Conservation (phyloP, 2,797 vertebrate genomes). For the Anas bernieri region DNA sequence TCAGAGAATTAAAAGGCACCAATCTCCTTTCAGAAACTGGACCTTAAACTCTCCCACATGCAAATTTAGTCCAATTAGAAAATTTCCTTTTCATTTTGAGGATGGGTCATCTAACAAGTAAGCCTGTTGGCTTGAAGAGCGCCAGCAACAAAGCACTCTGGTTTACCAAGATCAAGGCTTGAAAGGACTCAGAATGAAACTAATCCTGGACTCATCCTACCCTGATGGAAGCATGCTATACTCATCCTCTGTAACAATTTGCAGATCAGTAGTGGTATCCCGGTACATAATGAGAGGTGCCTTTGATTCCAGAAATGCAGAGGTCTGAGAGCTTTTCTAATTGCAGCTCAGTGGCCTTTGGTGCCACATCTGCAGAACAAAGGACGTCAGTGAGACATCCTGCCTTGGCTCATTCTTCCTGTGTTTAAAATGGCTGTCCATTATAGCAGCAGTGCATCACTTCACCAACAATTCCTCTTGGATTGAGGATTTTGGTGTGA, state of each 20-base stretch:
- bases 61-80: background rate
- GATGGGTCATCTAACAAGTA: background rate
- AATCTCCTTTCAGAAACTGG: background rate
- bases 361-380: background rate
- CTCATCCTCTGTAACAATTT: background rate
- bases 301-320: background rate
- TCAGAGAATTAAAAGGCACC: background rate
- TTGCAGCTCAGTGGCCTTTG: background rate
- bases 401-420: background rate
- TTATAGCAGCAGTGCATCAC: background rate
- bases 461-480: background rate
- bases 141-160: background rate
- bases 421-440: background rate
- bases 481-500: background rate
- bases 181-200: background rate
- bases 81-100: background rate
- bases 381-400: background rate
- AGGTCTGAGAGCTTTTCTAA: background rate
- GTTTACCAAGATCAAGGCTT: background rate
- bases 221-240: background rate
- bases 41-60: background rate
- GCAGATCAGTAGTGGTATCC: background rate
- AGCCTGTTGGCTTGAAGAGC: background rate
- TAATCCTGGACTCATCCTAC: background rate
- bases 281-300: background rate